phyloP scores from a whole-genome alignment of 2,797 vertebrate genomes.

The Hafferia zeledoni region DNA sequence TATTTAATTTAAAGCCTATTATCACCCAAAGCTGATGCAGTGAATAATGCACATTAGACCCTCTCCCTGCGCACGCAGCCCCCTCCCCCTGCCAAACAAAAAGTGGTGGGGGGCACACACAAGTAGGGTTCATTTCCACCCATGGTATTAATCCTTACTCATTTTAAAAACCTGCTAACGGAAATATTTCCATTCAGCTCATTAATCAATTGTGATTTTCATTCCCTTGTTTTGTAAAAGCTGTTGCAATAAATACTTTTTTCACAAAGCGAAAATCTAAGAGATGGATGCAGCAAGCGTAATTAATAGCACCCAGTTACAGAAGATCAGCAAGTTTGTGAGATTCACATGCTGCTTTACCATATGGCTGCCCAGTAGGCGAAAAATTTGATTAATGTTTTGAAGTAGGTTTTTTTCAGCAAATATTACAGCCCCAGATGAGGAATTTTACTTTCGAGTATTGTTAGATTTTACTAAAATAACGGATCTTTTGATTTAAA shows the following conservation, averaged over 20 bases:
- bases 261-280: constrained; percentile 90
- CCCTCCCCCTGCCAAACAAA: background rate
- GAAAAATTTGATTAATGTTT: constrained; percentile 99
- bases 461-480: constrained; percentile 71
- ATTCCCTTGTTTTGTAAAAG: constrained; percentile 91
- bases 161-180: constrained; percentile 87
- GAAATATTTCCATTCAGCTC: constrained; percentile 92
- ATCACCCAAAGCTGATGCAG: constrained; percentile 24
- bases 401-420: constrained; percentile 89
- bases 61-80: background rate
- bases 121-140: constrained; percentile 63
- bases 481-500: constrained; percentile 75
- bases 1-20: constrained; percentile 51
- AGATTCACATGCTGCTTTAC: constrained; percentile 98
- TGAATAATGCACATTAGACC: constrained; percentile 56
- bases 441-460: constrained; percentile 79
- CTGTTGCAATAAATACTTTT: constrained; percentile 93
- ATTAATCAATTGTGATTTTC: constrained; percentile 96
- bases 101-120: background rate
- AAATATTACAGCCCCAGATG: constrained; percentile 96
- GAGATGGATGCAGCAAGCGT: constrained; percentile 98
- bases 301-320: constrained; percentile 99
- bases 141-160: constrained; percentile 77
- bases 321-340: constrained; percentile 99
- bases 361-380: constrained; percentile 99